phyloP scores from a whole-genome alignment of 1,140 invertebrate genomes.

The Hyles euphorbiae region DNA sequence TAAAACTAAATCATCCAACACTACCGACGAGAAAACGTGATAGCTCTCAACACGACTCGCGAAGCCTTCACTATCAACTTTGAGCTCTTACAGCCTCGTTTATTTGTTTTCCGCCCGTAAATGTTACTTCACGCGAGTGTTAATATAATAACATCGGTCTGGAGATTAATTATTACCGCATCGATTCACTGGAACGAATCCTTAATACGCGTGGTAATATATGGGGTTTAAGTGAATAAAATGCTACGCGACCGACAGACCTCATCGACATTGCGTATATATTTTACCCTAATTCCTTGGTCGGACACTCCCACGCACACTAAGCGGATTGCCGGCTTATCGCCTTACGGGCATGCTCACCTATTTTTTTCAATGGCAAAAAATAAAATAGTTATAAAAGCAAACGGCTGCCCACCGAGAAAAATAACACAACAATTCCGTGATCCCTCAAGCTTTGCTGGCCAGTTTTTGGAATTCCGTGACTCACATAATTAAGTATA shows the following conservation, averaged over 20 bases:
- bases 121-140: not conserved
- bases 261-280: conserved; percentile 37
- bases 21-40: conserved; percentile 29
- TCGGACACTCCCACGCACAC: conserved; percentile 41
- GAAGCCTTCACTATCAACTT: conserved; percentile 29
- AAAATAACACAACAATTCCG: conserved; percentile 59
- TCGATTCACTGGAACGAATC: no score
- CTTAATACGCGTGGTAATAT: conserved; percentile 4
- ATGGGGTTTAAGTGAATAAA: not conserved
- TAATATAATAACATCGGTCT: no score
- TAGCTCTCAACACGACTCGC: conserved; percentile 31
- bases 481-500: conserved; percentile 71
- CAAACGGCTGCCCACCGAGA: conserved; percentile 47
- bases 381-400: conserved; percentile 55
- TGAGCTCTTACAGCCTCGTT: conserved; percentile 11
- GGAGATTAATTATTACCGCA: no score
- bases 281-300: conserved; percentile 60
- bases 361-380: conserved; percentile 62
- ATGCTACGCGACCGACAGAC: no score
- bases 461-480: conserved; percentile 68
- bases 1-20: conserved; percentile 49
- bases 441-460: conserved; percentile 60
- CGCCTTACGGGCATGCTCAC: conserved; percentile 55
- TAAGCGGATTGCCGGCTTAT: conserved; percentile 72
- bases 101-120: conserved; percentile 1